Evolutionary conservation across 2,797 vertebrate genomes (phyloP).

Genomic region (Morus bassanus): DNA sequence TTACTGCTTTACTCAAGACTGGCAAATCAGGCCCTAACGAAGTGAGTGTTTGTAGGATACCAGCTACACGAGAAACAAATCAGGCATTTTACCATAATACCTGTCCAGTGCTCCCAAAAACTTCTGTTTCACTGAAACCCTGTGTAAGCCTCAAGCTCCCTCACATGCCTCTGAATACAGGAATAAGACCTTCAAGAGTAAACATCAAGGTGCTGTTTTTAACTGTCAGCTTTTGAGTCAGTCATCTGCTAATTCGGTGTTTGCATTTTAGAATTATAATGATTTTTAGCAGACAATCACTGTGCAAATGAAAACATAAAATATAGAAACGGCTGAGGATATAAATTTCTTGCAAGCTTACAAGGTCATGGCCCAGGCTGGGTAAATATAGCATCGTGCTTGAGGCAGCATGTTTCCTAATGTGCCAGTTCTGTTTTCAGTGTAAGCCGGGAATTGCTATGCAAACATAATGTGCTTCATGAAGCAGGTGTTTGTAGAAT

Average conservation of each 20-base stretch:
- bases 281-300: not conserved
- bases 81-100: not conserved
- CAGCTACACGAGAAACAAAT: not conserved
- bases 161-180: not conserved
- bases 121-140: not conserved
- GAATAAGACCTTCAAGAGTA: not conserved
- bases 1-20: not conserved
- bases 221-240: not conserved
- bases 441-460: not conserved
- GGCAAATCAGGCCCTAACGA: not conserved
- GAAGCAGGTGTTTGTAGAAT: not conserved
- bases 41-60: not conserved
- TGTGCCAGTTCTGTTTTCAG: not conserved
- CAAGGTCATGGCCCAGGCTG: not conserved
- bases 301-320: not conserved
- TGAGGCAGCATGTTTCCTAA: not conserved
- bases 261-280: not conserved
- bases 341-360: not conserved
- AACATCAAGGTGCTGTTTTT: not conserved
- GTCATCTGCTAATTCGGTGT: not conserved
- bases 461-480: not conserved
- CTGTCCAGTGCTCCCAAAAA: not conserved
- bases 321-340: not conserved
- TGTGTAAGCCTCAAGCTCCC: not conserved
- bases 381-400: not conserved